Evolutionary conservation across 2,113 vertebrate genomes (phyloP).

Genomic region (Larimichthys crocea): DNA sequence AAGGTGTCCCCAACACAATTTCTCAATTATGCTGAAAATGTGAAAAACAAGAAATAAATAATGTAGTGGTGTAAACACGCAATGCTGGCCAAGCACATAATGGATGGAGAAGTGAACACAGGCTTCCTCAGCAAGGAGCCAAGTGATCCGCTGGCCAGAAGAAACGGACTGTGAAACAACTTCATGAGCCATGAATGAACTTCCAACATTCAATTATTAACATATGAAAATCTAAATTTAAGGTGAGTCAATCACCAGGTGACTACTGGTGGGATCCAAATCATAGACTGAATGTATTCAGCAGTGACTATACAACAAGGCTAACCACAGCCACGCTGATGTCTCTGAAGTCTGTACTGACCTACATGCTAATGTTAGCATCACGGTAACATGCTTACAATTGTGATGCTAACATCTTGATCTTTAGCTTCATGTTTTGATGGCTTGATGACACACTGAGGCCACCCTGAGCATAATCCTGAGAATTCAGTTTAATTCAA

Average conservation of each 20-base stretch:
- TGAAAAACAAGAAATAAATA: conserved; percentile 59
- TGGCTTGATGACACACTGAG: too few species aligned
- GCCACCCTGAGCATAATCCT: too few species aligned
- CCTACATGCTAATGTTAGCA: background rate
- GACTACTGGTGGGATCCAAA: background rate
- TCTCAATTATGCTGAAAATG: conserved; percentile 59
- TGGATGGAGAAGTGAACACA: conserved; percentile 17
- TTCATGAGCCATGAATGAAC: background rate
- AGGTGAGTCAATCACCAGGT: background rate
- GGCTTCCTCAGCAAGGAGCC: conserved; percentile 24
- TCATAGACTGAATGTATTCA: background rate
- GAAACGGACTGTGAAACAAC: conserved; percentile 22
- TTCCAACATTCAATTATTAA: background rate
- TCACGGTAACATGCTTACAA: background rate
- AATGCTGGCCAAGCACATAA: conserved; percentile 42
- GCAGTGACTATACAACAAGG: background rate
- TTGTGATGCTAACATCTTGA: background rate
- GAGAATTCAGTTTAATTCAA: too few species aligned
- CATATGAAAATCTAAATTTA: conserved; percentile 7
- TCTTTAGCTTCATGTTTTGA: too few species aligned
- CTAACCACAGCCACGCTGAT: background rate
- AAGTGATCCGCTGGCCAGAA: conserved; percentile 5
- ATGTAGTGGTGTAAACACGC: conserved; percentile 48
- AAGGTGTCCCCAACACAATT: conserved; percentile 38
- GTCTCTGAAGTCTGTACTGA: background rate